Base-by-base conservation (phyloP, 2,113 vertebrate genomes). In the Atractosteus spatula region DNA sequence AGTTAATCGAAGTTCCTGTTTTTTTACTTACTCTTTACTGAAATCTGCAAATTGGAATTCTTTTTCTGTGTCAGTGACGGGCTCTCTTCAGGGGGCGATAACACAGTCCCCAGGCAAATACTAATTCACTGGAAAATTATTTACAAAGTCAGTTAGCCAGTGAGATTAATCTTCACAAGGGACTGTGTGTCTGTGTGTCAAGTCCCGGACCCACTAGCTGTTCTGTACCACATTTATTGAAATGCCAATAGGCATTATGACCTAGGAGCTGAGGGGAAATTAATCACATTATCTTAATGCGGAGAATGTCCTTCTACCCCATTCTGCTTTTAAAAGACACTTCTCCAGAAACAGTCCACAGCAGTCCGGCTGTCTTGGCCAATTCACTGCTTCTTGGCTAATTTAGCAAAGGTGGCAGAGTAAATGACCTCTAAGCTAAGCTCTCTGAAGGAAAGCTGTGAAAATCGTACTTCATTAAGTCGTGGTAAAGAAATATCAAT, bases 71-170 rank as follows among this genome's bases (percentile, higher is more conserved):
- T 29, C 41, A 65, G 62, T 7, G 5, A 43, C 13, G 8, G 41
- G 7, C 7, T 65, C 29, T 11, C 62, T 65, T 13, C 41, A 41
- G 3, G 29, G 41, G 62, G 62, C 41, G 29, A 41, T 3, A 65
- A 29, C 29, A 8, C 41, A 65, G 41, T 65, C 62, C 17, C 62
- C 41, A 65, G 62, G 41, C n/a, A 29, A 41, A 29, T 41, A 5
- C 29, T 65, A 65, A 65, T 65, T 65, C 62, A 65, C 62, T 41
- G 62, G 62, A 65, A 65, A 65, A 65, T 65, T 64, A 65, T 3
- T 65, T 65, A 65, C 62, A 16, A 65, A 43, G 17, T 29, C 41
- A 65, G 62, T 65, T 29, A 29, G 62, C 41, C 62, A 65, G 8
- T 65, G 3, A 41, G 62, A 4, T 29, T 65, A 29, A 65, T 65